A percentile compares a stretch with the other conserved stretches of the same genome.
Conservation (phyloP, 1,140 invertebrate species). For the Microplitis mediator region DNA sequence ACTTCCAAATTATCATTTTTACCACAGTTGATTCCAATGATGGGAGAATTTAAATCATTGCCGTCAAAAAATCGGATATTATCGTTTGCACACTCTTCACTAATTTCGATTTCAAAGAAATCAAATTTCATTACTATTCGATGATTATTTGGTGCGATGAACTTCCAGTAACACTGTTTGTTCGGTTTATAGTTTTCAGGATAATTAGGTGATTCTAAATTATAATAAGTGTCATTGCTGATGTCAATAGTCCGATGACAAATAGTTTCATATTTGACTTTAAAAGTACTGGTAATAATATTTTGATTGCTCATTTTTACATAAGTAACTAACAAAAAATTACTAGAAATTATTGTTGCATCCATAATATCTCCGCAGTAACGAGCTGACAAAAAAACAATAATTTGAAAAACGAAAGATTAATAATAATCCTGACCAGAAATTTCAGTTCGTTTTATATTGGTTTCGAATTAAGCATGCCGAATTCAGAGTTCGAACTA, state of each 20-base stretch:
- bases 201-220: slow-evolving; percentile 95
- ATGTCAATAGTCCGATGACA: slow-evolving; percentile 89
- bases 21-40: slow-evolving; percentile 94
- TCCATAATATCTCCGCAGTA: slow-evolving; percentile 53
- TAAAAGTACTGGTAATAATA: slow-evolving; percentile 74
- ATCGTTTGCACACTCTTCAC: slow-evolving; percentile 97
- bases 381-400: too few species aligned
- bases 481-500: too few species aligned
- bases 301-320: slow-evolving; percentile 70
- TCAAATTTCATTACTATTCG: slow-evolving; percentile 81
- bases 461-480: too few species aligned
- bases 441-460: too few species aligned
- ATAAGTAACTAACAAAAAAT: slow-evolving; percentile 86
- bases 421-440: too few species aligned
- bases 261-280: slow-evolving; percentile 84
- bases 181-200: slow-evolving; percentile 95
- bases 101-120: slow-evolving; percentile 93
- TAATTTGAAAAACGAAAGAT: too few species aligned
- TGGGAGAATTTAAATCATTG: slow-evolving; percentile 73
- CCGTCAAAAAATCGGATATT: slow-evolving; percentile 91
- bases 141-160: slow-evolving; percentile 87
- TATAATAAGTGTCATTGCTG: slow-evolving; percentile 70
- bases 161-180: slow-evolving; percentile 95
- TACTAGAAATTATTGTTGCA: slow-evolving; percentile 74
- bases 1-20: slow-evolving; percentile 91